Conservation (phyloP, 2,888 invertebrate genomes). For the Craniophora ligustri region DNA sequence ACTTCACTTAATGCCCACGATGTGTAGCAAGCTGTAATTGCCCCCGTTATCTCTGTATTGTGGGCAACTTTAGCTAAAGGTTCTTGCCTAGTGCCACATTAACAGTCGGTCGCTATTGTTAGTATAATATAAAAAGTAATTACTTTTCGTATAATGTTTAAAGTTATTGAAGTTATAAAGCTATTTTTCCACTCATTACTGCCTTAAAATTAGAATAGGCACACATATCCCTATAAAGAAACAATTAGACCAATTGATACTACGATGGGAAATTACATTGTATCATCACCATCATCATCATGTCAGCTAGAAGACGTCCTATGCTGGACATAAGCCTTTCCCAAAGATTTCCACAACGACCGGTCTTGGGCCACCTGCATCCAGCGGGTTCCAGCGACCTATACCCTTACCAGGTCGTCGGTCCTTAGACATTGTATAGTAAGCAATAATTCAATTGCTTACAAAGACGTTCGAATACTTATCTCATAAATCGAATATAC, state of each 20-base stretch:
- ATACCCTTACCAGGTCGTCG: no score
- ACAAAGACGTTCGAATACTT: slow-evolving; percentile 29
- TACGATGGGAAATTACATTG: no score
- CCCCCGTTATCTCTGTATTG: slow-evolving; percentile 34
- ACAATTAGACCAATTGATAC: no score
- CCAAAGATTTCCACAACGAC: no score
- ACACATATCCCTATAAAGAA: no score
- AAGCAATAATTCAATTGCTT: slow-evolving; percentile 26
- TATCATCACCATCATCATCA: no score
- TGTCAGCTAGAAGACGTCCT: no score
- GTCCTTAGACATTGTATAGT: slow-evolving; percentile 18
- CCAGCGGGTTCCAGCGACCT: no score
- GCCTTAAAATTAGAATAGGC: not conserved
- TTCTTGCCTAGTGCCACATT: slow-evolving; percentile 31
- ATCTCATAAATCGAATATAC: slow-evolving; percentile 22
- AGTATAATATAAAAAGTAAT: slow-evolving; percentile 48
- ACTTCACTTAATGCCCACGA: slow-evolving; percentile 15
- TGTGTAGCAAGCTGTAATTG: slow-evolving; percentile 27
- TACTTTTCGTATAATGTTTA: slow-evolving; percentile 29
- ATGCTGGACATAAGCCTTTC: no score
- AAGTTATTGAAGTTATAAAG: slow-evolving; percentile 27
- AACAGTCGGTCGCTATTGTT: slow-evolving; percentile 40
- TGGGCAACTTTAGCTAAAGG: slow-evolving; percentile 36
- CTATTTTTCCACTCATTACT: slow-evolving; percentile 10
- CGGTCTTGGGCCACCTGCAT: no score